These are phyloP conservation scores for Harpalus rufipes DNA, from an alignment of 2,888 invertebrate species.

Conservation along the genomic window DNA sequence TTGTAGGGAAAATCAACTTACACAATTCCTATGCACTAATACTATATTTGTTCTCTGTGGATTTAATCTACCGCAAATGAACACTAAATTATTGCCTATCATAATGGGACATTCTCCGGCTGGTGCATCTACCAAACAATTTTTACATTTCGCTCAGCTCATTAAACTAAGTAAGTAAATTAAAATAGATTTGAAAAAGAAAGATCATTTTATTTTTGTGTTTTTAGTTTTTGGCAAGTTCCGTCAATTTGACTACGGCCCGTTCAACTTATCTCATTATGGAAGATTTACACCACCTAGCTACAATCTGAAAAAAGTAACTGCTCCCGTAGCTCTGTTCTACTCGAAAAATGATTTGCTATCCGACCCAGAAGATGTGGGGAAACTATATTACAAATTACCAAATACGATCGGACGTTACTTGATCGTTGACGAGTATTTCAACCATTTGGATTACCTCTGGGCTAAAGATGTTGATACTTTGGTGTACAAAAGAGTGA, in stretches of 20 bases:
- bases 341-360: conserved; percentile 78
- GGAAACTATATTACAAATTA: neutral
- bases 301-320: conserved; percentile 77
- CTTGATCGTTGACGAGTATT: neutral
- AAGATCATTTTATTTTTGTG: neutral
- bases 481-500: conserved; percentile 13
- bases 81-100: conserved; percentile 72
- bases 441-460: conserved; percentile 23
- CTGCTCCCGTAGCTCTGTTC: conserved; percentile 78
- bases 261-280: conserved; percentile 77
- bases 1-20: conserved; percentile 43
- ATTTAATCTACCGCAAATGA: conserved; percentile 73
- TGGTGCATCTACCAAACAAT: conserved; percentile 81
- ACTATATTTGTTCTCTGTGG: conserved; percentile 73
- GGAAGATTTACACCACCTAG: conserved; percentile 77
- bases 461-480: conserved; percentile 40
- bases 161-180: conserved; percentile 5
- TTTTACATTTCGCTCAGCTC: conserved; percentile 85
- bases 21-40: conserved; percentile 72
- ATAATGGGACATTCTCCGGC: conserved; percentile 73
- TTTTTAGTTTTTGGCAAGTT: conserved; percentile 70
- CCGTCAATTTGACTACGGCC: conserved; percentile 79
- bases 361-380: conserved; percentile 8
- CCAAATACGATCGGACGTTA: neutral
- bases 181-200: neutral